phyloP scores from a whole-genome alignment of 2,888 invertebrate species.

The Nycteola revayana region DNA sequence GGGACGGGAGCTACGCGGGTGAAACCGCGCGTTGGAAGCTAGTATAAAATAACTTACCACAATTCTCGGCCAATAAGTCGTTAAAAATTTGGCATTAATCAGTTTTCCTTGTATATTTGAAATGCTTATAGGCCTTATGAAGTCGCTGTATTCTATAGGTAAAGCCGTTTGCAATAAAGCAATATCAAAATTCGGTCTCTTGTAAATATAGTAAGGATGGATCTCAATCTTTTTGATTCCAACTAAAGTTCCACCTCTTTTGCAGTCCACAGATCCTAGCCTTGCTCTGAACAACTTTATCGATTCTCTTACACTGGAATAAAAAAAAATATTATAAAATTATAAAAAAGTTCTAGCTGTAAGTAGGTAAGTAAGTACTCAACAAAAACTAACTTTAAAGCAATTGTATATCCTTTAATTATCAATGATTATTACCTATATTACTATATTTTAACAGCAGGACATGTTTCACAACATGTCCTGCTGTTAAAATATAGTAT shows the following conservation, averaged over 20 bases:
- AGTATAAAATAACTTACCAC: too few relatives aligned
- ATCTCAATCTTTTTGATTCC: slow-evolving; percentile 50
- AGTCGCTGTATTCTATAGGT: slow-evolving; percentile 31
- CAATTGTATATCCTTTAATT: too few relatives aligned
- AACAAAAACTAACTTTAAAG: too few relatives aligned
- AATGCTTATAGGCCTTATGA: slow-evolving; percentile 49
- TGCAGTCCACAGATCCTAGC: slow-evolving; percentile 63
- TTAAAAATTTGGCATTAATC: slow-evolving; percentile 53
- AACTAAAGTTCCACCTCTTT: slow-evolving; percentile 51
- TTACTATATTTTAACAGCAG: too few relatives aligned
- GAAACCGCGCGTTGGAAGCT: too few relatives aligned
- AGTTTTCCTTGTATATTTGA: slow-evolving; percentile 42
- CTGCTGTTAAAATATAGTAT: too few relatives aligned
- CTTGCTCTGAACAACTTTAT: slow-evolving; percentile 57
- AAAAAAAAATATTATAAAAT: too few relatives aligned
- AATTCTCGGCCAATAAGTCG: slow-evolving; percentile 66
- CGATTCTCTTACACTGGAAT: slow-evolving; percentile 59
- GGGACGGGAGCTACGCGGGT: too few relatives aligned
- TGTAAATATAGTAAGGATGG: slow-evolving; percentile 49
- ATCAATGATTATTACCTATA: too few relatives aligned
- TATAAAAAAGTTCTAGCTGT: too few relatives aligned
- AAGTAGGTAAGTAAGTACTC: too few relatives aligned
- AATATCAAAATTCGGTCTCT: slow-evolving; percentile 52
- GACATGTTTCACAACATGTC: too few relatives aligned
- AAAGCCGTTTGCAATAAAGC: slow-evolving; percentile 48